Conservation (phyloP, 2,797 vertebrate genomes). For the Acanthornis magna region DNA sequence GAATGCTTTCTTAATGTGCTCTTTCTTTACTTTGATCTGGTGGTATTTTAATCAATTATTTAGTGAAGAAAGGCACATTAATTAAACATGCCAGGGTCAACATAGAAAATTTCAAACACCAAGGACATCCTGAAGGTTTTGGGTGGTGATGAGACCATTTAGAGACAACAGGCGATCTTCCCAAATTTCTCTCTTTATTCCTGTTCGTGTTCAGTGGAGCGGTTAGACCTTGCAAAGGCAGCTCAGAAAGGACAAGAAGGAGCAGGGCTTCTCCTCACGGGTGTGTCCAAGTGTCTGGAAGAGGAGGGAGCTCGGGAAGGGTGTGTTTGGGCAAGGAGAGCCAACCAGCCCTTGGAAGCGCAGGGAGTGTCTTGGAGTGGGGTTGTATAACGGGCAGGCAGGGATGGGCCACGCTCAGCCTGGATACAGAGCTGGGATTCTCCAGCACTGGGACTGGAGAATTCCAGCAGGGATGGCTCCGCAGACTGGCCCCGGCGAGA, state of each 20-base stretch:
- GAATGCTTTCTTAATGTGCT: neutral
- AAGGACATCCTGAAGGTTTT: neutral
- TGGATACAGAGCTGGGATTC: neutral
- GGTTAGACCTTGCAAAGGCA: neutral
- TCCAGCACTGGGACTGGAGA: neutral
- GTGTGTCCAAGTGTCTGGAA: neutral
- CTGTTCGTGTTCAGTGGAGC: neutral
- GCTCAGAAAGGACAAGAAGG: neutral
- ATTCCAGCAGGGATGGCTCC: neutral
- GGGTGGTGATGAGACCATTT: rapidly evolving
- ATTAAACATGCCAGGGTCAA: neutral
- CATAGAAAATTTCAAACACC: neutral
- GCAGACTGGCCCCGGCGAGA: neutral
- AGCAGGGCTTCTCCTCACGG: neutral
- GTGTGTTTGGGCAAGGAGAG: neutral
- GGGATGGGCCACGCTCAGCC: neutral
- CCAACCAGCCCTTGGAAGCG: neutral
- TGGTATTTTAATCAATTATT: neutral
- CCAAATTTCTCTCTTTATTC: neutral
- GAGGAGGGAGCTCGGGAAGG: neutral
- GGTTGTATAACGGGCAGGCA: conserved; percentile 26
- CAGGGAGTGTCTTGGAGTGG: conserved; percentile 7
- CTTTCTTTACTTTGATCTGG: neutral
- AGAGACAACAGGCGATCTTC: neutral
- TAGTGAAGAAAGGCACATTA: neutral